Conservation (phyloP, 1,140 invertebrate genomes). For the Anoplophora glabripennis region DNA sequence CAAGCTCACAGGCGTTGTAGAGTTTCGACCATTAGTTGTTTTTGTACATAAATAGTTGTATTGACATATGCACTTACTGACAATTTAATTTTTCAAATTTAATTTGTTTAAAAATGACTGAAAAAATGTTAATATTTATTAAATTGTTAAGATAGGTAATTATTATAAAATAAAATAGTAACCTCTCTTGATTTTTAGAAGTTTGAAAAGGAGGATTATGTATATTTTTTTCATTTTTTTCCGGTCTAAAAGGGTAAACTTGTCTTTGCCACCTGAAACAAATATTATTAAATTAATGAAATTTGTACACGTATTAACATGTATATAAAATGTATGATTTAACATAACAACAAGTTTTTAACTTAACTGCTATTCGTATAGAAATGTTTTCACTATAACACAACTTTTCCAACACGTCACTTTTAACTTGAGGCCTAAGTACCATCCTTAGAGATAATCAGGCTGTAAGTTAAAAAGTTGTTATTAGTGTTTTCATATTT, state of each 20-base stretch:
- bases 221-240: slow-evolving; percentile 33
- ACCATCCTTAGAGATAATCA: not conserved
- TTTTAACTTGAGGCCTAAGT: not conserved
- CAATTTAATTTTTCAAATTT: no score
- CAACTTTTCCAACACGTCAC: not conserved
- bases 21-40: no score
- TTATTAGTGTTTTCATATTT: slow-evolving; percentile 26
- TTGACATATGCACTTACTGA: no score
- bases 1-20: no score
- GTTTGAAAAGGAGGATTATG: slow-evolving; percentile 22
- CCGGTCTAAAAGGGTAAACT: not conserved
- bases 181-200: slow-evolving; percentile 24
- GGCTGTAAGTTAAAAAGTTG: slow-evolving; percentile 27
- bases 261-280: slow-evolving; percentile 2
- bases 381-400: not conserved
- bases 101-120: no score
- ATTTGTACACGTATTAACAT: not conserved
- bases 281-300: not conserved
- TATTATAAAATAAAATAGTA: no score
- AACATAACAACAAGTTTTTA: slow-evolving; percentile 32
- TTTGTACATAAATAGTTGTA: no score
- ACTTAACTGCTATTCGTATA: slow-evolving; percentile 31
- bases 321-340: slow-evolving; percentile 1
- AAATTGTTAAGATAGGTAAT: no score
- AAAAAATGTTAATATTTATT: no score